phyloP scores from a whole-genome alignment of 2,113 vertebrate species.

The Muntiacus reevesi region DNA sequence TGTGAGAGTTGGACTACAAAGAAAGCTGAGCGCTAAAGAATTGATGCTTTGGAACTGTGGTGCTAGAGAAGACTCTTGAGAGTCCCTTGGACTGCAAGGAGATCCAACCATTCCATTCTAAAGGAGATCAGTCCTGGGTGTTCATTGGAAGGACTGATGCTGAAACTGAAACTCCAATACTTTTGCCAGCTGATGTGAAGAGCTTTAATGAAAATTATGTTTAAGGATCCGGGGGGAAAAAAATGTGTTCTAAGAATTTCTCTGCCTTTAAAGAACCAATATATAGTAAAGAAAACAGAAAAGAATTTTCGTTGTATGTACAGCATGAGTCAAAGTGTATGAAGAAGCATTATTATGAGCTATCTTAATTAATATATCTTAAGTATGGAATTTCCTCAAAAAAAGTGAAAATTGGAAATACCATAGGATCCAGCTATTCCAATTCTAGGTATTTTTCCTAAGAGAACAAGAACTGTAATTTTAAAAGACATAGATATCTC shows the following conservation, averaged over 20 bases:
- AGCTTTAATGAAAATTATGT: not conserved
- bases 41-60: not conserved
- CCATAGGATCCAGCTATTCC: not conserved
- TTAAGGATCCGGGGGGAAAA: fast-evolving
- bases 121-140: not conserved
- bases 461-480: not conserved
- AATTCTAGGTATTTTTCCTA: not conserved
- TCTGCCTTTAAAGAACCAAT: not conserved
- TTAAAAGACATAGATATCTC: not conserved
- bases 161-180: not conserved
- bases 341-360: not conserved
- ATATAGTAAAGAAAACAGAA: not conserved
- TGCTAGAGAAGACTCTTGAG: not conserved
- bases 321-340: not conserved
- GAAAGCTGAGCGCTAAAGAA: fast-evolving
- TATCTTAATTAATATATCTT: not conserved
- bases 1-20: not conserved
- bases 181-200: fast-evolving
- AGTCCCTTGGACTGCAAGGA: not conserved
- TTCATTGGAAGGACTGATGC: not conserved
- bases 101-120: not conserved
- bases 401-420: not conserved
- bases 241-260: not conserved
- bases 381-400: not conserved
- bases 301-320: not conserved